These are phyloP conservation scores for Pluvianellus socialis DNA, from an alignment of 2,113 vertebrate species.

Conservation along the genomic window DNA sequence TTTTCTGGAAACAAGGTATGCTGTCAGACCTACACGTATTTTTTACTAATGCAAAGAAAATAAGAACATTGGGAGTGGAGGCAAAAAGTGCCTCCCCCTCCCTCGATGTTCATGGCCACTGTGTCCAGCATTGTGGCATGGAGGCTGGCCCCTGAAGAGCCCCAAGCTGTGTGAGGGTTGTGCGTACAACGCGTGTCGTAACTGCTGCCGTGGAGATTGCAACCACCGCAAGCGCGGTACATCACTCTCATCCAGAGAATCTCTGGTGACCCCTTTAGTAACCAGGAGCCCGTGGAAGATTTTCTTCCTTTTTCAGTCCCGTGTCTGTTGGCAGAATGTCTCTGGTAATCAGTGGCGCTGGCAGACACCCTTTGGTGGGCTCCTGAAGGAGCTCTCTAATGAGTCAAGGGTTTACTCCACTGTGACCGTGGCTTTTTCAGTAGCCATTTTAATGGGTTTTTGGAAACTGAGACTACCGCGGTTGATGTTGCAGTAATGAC, in stretches of 20 bases:
- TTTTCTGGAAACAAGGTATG: too few relatives aligned
- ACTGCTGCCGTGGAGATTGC: neutral
- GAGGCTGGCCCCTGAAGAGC: neutral
- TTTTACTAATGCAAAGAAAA: neutral
- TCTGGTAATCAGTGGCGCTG: rapidly evolving
- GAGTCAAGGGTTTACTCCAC: neutral
- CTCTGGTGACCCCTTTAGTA: neutral
- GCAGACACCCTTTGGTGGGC: neutral
- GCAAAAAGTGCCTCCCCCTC: neutral
- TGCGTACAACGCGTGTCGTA: rapidly evolving
- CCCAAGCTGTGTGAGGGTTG: neutral
- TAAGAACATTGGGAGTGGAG: too few relatives aligned
- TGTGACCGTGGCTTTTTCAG: neutral
- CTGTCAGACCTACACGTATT: rapidly evolving
- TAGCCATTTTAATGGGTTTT: rapidly evolving
- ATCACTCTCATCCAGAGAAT: neutral
- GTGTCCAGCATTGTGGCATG: rapidly evolving
- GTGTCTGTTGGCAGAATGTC: rapidly evolving
- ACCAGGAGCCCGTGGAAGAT: neutral
- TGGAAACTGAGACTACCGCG: neutral
- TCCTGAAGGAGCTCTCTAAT: neutral
- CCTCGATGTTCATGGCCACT: rapidly evolving
- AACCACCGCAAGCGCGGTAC: neutral
- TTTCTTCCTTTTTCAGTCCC: rapidly evolving
- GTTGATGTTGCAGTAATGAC: neutral